Evolutionary conservation across 1,140 invertebrate species (phyloP), one percentile per base, ranked within the genome.

Genomic region (Protaetia brevitarsis): DNA sequence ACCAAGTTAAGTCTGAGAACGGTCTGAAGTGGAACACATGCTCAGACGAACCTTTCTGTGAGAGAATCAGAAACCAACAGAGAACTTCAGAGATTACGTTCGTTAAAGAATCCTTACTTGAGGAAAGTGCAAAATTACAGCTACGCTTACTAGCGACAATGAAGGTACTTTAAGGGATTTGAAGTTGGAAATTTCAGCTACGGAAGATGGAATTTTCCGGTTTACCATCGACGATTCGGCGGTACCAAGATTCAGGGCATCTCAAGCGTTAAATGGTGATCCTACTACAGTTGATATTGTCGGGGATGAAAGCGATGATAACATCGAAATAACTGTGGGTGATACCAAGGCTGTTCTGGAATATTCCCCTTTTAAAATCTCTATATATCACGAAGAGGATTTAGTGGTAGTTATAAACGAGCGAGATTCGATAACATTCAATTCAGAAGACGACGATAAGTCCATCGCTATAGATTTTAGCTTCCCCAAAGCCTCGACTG

Each of bases 141-240:
- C 21, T 21, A 23, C 26, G 26, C 7, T 51, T 16, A 8, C 21
- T 23, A 51, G 26, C 21, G 26, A 2, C 16, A 4, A 51, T 23
- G 41, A 16, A 51, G 41, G 26, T 21, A 51, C n/a, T n/a, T n/a
- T n/a, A n/a, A n/a, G 11, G 26, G 26, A 23, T 10, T 51, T 51
- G 10, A 51, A 16, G 4, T 23, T 51, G 11, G 7, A 16, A 26
- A 51, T 51, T 6, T 51, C 41, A 8, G 41, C 41, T 19, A 19
- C 7, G 11, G 57, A 59, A 11, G 23, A 27, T 29, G 29, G 30
- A 29, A 59, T 59, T 13, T 59, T 29, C n/a, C 27, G 29, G 13
- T 13, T 59, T n/a, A 59, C 6, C 28, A 59, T 59, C 4, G 57
- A 59, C 26, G 57, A 59, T 31, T 28, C 57, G n/a, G n/a, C n/a